phyloP scores from a whole-genome alignment of 2,113 vertebrate species.

The Loxodonta africana region DNA sequence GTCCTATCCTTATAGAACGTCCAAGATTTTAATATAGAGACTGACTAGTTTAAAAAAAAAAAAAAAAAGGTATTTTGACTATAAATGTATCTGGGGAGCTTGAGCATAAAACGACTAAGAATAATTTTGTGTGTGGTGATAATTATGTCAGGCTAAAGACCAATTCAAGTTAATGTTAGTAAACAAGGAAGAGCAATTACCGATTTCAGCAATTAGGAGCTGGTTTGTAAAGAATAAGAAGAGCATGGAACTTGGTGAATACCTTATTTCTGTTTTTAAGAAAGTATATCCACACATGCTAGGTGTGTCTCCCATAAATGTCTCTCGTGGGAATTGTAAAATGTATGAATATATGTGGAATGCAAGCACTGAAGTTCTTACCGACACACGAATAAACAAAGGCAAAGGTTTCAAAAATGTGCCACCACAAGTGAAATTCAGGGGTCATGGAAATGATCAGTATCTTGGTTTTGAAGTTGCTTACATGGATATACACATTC shows the following conservation, averaged over 20 bases:
- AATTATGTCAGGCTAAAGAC: conserved; percentile 55
- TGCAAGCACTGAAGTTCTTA: conserved; percentile 45
- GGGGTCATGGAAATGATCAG: not conserved
- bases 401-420: conserved; percentile 13
- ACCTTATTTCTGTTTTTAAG: not conserved
- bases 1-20: conserved; percentile 39
- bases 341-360: not conserved
- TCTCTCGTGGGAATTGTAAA: conserved; percentile 2
- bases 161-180: conserved; percentile 22
- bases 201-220: conserved; percentile 38
- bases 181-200: conserved; percentile 49
- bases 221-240: conserved; percentile 5
- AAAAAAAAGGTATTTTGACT: conserved; percentile 20
- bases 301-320: not conserved
- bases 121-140: conserved; percentile 50
- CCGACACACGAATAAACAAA: not conserved
- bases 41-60: not conserved
- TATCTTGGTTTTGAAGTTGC: not conserved
- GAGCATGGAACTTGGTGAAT: not conserved
- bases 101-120: conserved; percentile 19
- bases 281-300: not conserved
- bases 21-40: conserved; percentile 48
- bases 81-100: not conserved
- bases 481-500: not conserved
- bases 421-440: not conserved